These are phyloP conservation scores for Hyperoplus lanceolatus DNA, from an alignment of 2,797 vertebrate genomes.

Conservation along the genomic window DNA sequence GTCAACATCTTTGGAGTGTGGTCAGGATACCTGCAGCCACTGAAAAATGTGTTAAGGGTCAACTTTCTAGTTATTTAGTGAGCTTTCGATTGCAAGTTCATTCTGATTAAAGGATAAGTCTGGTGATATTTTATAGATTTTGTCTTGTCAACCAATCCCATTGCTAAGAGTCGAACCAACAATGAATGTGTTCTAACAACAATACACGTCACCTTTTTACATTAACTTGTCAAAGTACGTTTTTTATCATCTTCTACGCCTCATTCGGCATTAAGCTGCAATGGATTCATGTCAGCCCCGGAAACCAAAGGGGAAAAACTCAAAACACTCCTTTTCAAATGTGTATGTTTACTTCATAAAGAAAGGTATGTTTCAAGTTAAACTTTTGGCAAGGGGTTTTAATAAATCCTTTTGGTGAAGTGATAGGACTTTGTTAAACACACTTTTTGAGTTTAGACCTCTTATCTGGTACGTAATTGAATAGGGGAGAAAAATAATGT, in stretches of 20 bases:
- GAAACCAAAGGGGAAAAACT: background rate
- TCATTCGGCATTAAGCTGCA: background rate
- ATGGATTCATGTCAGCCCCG: background rate
- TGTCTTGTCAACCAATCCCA: background rate
- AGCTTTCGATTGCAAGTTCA: background rate
- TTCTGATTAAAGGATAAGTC: background rate
- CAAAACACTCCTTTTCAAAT: background rate
- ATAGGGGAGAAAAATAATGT: background rate
- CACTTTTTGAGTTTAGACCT: too few species aligned
- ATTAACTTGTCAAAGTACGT: background rate
- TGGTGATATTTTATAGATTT: background rate
- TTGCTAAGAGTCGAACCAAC: background rate
- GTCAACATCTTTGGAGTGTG: background rate
- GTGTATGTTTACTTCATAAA: background rate
- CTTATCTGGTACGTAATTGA: background rate
- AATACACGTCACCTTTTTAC: background rate
- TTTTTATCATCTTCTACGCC: background rate
- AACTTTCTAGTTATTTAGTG: background rate
- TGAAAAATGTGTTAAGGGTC: accelerated
- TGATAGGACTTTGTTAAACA: too few species aligned
- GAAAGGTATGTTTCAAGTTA: background rate
- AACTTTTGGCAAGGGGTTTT: too few species aligned
- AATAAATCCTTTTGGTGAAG: too few species aligned
- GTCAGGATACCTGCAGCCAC: constrained; percentile 44
- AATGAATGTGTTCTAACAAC: background rate